Percentiles rank a stretch among this genome's conserved stretches.
These are phyloP conservation scores for Pandemis heparana DNA, from an alignment of 2,888 invertebrate genomes.

Conservation along the genomic window DNA sequence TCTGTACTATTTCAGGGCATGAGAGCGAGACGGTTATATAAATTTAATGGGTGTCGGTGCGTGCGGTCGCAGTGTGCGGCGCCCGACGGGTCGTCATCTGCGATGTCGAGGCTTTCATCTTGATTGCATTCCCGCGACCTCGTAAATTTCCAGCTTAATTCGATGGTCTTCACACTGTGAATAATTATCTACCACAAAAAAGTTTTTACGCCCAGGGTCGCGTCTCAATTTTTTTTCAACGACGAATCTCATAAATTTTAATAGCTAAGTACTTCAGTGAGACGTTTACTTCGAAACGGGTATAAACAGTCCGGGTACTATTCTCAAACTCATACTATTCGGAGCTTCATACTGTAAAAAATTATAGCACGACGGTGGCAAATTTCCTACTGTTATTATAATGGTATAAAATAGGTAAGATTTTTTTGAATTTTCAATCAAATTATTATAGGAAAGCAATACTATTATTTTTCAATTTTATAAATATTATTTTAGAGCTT, in stretches of 20 bases:
- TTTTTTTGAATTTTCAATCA: too few relatives aligned
- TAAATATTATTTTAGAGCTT: too few relatives aligned
- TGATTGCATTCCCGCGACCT: slow-evolving; percentile 65
- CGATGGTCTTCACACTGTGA: slow-evolving; percentile 58
- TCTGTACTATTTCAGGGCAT: not conserved
- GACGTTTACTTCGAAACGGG: slow-evolving; percentile 29
- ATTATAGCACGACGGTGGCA: too few relatives aligned
- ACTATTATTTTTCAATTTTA: too few relatives aligned
- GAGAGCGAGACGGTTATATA: not conserved
- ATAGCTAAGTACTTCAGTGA: slow-evolving; percentile 30
- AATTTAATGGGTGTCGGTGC: not conserved
- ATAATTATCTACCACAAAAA: slow-evolving; percentile 52
- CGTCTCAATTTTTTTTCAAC: slow-evolving; percentile 36
- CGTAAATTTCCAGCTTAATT: slow-evolving; percentile 65
- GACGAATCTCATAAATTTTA: slow-evolving; percentile 39
- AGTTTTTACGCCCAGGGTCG: slow-evolving; percentile 41
- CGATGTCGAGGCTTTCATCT: slow-evolving; percentile 63
- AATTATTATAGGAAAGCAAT: too few relatives aligned
- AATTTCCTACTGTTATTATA: too few relatives aligned
- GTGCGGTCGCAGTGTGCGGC: slow-evolving; percentile 28
- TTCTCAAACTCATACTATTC: not conserved
- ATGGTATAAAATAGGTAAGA: too few relatives aligned
- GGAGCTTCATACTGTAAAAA: not conserved
- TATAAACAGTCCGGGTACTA: slow-evolving; percentile 31
- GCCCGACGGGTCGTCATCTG: slow-evolving; percentile 47